Evolutionary conservation across 2,888 invertebrate species (phyloP).

Genomic region (Dicycla oo): DNA sequence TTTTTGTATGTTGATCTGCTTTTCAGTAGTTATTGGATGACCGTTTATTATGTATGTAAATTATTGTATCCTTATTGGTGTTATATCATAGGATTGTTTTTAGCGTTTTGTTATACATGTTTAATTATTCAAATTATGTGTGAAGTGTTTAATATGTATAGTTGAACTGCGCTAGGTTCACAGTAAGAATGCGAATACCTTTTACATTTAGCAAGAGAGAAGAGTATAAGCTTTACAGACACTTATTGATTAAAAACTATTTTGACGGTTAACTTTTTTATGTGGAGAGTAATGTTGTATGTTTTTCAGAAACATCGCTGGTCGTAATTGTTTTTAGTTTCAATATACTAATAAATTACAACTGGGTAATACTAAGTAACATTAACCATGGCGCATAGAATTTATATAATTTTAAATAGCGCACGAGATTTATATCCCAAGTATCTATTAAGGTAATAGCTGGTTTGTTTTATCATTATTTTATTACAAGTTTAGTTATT

Average conservation of each 20-base stretch:
- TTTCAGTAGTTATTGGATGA: slow-evolving; percentile 45
- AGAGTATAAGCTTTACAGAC: slow-evolving; percentile 10
- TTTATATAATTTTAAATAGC: slow-evolving; percentile 18
- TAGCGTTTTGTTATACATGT: slow-evolving; percentile 49
- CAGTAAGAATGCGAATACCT: slow-evolving; percentile 23
- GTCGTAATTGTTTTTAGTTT: slow-evolving; percentile 27
- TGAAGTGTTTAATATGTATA: slow-evolving; percentile 25
- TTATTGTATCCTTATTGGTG: slow-evolving; percentile 39
- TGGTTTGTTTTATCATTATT: slow-evolving; percentile 53
- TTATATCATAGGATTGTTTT: slow-evolving; percentile 51
- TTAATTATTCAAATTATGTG: slow-evolving; percentile 51
- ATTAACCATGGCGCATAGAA: slow-evolving; percentile 19
- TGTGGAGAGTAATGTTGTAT: slow-evolving; percentile 23
- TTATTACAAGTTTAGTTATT: slow-evolving; percentile 42
- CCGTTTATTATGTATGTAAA: slow-evolving; percentile 44
- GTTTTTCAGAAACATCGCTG: slow-evolving; percentile 5
- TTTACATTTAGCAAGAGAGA: slow-evolving; percentile 15
- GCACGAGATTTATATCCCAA: slow-evolving; percentile 43
- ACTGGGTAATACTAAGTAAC: slow-evolving; percentile 34
- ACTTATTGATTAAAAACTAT: slow-evolving; percentile 18
- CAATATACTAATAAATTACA: slow-evolving; percentile 21
- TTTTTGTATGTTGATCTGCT: slow-evolving; percentile 60
- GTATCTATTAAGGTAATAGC: slow-evolving; percentile 43
- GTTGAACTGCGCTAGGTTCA: slow-evolving; percentile 22
- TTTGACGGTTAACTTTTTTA: slow-evolving; percentile 16